A percentile compares a stretch with the other conserved stretches of the same genome.
Conservation (phyloP, 2,113 vertebrate species). For the Anhinga rufa region DNA sequence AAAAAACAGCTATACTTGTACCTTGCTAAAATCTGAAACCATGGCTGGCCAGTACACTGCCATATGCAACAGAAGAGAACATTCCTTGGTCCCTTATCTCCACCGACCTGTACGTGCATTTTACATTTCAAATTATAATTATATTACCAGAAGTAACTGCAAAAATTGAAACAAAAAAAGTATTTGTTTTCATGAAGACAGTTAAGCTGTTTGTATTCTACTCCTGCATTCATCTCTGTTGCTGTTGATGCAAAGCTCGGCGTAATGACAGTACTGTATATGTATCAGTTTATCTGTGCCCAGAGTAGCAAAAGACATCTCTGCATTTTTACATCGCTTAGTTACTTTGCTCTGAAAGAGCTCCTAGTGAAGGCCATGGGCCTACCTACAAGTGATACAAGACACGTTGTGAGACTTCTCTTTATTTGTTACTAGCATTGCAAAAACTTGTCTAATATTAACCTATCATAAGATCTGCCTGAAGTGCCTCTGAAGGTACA, state of each 20-base stretch:
- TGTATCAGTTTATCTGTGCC: background rate
- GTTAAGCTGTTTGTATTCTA: background rate
- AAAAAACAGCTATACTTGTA: background rate
- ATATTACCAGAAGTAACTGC: background rate
- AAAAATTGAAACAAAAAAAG: background rate
- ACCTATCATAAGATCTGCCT: background rate
- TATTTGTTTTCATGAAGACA: background rate
- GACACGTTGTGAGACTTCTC: background rate
- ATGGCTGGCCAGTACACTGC: background rate
- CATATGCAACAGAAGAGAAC: background rate
- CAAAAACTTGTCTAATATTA: background rate
- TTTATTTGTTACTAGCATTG: background rate
- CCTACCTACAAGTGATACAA: background rate
- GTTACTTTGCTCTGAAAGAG: background rate
- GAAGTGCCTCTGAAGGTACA: background rate
- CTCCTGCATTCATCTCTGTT: background rate
- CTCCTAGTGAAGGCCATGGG: background rate
- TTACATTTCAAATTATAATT: background rate
- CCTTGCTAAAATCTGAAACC: background rate
- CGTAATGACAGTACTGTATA: background rate
- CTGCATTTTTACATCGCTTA: background rate
- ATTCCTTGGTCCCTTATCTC: background rate
- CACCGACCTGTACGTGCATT: background rate
- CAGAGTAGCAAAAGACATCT: background rate
- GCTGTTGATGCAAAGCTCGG: background rate